Evolutionary conservation across 1,140 invertebrate genomes (phyloP).

Genomic region (Lepidurus packardi): DNA sequence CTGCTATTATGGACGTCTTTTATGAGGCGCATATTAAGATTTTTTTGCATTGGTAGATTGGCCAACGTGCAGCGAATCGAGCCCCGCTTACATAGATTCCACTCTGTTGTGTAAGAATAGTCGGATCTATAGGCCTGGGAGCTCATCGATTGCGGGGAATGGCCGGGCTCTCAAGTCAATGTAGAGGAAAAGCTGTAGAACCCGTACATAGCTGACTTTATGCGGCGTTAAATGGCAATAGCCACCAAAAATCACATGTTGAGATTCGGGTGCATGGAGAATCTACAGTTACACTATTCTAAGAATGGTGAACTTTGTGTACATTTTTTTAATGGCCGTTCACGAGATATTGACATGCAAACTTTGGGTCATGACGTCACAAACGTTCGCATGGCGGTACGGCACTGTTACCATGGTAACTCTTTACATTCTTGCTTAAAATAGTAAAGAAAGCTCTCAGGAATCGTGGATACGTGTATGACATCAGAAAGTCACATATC

Average conservation of each 20-base stretch:
- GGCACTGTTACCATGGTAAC: too few species aligned
- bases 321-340: too few species aligned
- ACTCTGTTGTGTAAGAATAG: neutral
- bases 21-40: neutral
- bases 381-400: too few species aligned
- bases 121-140: slow-evolving; percentile 6
- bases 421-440: too few species aligned
- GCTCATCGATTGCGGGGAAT: slow-evolving; percentile 12
- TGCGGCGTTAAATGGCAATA: neutral
- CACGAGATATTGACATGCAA: too few species aligned
- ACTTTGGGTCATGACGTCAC: too few species aligned
- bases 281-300: too few species aligned
- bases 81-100: neutral
- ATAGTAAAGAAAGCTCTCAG: too few species aligned
- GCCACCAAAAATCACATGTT: neutral
- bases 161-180: neutral
- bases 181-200: neutral
- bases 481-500: too few species aligned
- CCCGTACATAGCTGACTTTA: neutral
- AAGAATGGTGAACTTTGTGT: too few species aligned
- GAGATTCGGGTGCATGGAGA: neutral
- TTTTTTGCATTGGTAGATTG: neutral
- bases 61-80: neutral
- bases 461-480: too few species aligned
- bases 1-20: too few species aligned